These are phyloP conservation scores for Anoplius nigerrimus DNA, from an alignment of 2,888 invertebrate species.

Conservation along the genomic window DNA sequence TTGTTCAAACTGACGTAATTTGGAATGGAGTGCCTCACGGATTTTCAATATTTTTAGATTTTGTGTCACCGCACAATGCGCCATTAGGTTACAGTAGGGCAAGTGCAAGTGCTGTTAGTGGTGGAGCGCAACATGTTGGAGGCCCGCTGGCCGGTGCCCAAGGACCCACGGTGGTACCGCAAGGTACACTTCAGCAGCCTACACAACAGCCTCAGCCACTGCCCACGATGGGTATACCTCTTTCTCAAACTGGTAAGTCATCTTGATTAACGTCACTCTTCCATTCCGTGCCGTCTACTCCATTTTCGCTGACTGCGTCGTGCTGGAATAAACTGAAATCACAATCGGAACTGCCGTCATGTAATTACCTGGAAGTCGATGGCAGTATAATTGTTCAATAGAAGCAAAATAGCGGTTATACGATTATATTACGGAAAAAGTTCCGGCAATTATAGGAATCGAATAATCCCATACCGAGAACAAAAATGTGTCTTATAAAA, in stretches of 20 bases:
- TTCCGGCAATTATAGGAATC: too few species aligned
- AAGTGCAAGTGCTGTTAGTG: constrained; percentile 65
- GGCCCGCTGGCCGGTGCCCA: constrained; percentile 67
- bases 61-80: constrained; percentile 51
- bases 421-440: neutral
- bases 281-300: too few species aligned
- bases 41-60: constrained; percentile 35
- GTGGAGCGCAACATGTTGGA: constrained; percentile 66
- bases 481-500: too few species aligned
- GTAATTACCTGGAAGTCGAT: too few species aligned
- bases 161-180: constrained; percentile 68
- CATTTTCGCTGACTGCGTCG: too few species aligned
- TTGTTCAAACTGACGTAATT: neutral
- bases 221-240: constrained; percentile 62
- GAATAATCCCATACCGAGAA: too few species aligned
- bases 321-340: too few species aligned
- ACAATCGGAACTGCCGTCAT: too few species aligned
- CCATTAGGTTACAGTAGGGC: constrained; percentile 62
- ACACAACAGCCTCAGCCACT: constrained; percentile 66
- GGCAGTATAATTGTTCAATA: too few species aligned
- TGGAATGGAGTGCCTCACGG: neutral
- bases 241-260: constrained; percentile 62
- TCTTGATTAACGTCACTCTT: neutral
- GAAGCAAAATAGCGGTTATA: neutral
- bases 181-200: constrained; percentile 67